Evolutionary conservation across 2,113 vertebrate species (phyloP), one percentile per base, ranked within the genome.

Genomic region (Amazona vittata): DNA sequence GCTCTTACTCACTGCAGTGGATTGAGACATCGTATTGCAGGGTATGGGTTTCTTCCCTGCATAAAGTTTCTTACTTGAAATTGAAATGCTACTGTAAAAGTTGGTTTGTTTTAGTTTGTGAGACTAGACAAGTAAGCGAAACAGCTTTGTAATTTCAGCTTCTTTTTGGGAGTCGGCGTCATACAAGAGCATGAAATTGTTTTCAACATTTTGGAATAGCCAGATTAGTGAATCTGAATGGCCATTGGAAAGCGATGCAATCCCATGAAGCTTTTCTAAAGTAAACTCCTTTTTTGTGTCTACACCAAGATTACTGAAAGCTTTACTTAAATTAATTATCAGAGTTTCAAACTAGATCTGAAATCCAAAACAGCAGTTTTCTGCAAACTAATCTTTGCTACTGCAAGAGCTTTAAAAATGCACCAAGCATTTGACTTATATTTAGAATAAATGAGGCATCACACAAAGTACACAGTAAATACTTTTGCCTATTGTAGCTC

Each of bases 361-460:
- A 82, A 82, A 85, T 78, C 8, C 35, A 62, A 73, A 83, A 18
- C 59, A 77, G 70, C 67, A 94, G 31, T 33, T 91, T 86, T 75
- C 60, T 92, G 60, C 29, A 39, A 22, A 17, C 19, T 46, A 9
- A 28, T 67, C 55, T 81, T 77, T 91, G 22, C 12, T 70, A 17
- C 22, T 43, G 50, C 15, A 68, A 28, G 29, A 75, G 71, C 60
- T 81, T 92, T 86, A 79, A 89, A 96, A 89, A 71, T 12, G 29
- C 81, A 43, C 33, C 33, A 76, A 78, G 29, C 35, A 2, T 89
- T 95, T 47, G 4, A 60, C 60, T 83, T 89, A 50, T 75, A 74
- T 94, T 96, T 96, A 94, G 77, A 94, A 46, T 60, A 86, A 92
- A 71, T 5, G 26, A 91, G 69, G 52, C 52, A 79, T 60, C 69